These are phyloP conservation scores for Nipponia nippon DNA, from an alignment of 2,113 vertebrate species.

Conservation along the genomic window DNA sequence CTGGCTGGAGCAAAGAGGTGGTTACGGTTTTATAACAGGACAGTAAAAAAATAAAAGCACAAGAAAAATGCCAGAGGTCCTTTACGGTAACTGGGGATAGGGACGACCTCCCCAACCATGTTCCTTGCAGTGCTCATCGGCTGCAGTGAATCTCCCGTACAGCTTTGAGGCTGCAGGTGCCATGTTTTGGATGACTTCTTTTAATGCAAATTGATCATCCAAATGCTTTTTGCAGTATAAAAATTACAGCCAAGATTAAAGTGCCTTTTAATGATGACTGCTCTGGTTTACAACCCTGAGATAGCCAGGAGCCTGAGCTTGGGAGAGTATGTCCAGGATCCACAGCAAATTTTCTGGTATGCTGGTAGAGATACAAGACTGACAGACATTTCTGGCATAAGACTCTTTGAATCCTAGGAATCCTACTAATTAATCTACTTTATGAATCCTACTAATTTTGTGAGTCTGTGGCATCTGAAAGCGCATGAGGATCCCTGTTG, in stretches of 20 bases:
- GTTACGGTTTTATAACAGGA: not conserved
- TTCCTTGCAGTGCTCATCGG: not conserved
- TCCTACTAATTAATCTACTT: not conserved
- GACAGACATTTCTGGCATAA: not conserved
- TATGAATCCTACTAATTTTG: not conserved
- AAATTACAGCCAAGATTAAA: constrained; percentile 38
- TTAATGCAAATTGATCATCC: constrained; percentile 22
- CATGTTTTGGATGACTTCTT: constrained; percentile 4
- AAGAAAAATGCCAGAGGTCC: not conserved
- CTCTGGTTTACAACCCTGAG: constrained; percentile 15
- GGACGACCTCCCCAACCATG: not conserved
- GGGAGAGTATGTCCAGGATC: not conserved
- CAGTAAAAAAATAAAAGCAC: not conserved
- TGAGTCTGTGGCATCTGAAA: not conserved
- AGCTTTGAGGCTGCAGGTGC: not conserved
- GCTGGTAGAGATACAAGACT: not conserved
- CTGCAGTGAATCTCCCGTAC: not conserved
- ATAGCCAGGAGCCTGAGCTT: not conserved
- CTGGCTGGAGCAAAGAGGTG: not conserved
- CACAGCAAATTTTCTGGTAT: not conserved
- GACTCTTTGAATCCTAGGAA: not conserved
- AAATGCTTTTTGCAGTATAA: not conserved
- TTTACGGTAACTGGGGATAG: not conserved
- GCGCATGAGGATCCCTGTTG: not conserved
- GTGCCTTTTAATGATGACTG: constrained; percentile 19